These are phyloP conservation scores for Hexactinellida sp. DNA, from an alignment of 37 sponge, comb jelly and placozoan species.

Conservation along the genomic window DNA sequence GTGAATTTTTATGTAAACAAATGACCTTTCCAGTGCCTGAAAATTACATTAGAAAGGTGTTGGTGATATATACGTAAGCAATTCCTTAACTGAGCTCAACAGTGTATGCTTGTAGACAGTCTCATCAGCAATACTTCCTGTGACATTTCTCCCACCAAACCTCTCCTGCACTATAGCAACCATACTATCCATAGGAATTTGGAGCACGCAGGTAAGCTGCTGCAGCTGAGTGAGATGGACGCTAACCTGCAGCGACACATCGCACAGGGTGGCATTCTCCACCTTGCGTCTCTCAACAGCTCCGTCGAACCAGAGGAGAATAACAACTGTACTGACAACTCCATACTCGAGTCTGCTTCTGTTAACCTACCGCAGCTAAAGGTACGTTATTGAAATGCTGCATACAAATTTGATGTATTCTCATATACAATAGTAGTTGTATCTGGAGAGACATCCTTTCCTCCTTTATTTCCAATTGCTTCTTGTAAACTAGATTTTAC, in stretches of 20 bases:
- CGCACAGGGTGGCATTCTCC: not conserved
- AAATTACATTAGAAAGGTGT: too few relatives aligned
- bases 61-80: too few relatives aligned
- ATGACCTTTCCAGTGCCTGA: too few relatives aligned
- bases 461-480: too few relatives aligned
- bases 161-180: not conserved
- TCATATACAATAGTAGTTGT: too few relatives aligned
- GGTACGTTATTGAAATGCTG: not conserved
- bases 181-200: not conserved
- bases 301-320: not conserved
- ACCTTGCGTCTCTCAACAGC: not conserved
- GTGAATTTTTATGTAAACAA: too few relatives aligned
- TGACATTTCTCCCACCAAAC: not conserved
- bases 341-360: not conserved
- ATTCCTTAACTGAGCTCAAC: too few relatives aligned
- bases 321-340: not conserved
- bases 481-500: too few relatives aligned
- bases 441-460: too few relatives aligned
- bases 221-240: slow-evolving; percentile 10
- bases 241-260: slow-evolving; percentile 5
- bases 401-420: too few relatives aligned
- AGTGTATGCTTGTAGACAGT: not conserved
- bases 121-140: not conserved
- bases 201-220: slow-evolving; percentile 4
- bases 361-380: not conserved